A percentile compares a stretch with the other conserved stretches of the same genome.
These are phyloP conservation scores for Kuschelorhynchus macadamiae DNA, from an alignment of 2,888 invertebrate species.

Conservation along the genomic window DNA sequence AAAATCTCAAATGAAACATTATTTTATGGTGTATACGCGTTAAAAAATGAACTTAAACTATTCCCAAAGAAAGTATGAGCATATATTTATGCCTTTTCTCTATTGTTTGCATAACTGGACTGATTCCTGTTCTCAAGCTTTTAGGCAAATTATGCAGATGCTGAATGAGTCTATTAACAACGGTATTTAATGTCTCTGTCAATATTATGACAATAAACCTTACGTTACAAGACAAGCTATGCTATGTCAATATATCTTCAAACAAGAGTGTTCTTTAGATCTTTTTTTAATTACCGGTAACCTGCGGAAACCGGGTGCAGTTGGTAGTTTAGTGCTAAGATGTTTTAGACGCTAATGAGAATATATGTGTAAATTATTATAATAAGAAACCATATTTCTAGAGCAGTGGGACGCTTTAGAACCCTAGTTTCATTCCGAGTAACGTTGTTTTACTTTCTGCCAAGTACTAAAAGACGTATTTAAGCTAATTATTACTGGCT, in stretches of 20 bases:
- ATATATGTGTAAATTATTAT: no score
- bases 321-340: no score
- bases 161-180: constrained; percentile 40
- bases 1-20: no score
- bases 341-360: no score
- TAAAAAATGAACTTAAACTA: constrained; percentile 23
- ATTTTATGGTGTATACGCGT: not conserved
- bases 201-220: constrained; percentile 40
- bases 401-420: no score
- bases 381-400: no score
- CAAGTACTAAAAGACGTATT: no score
- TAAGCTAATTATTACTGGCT: no score
- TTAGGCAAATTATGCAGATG: constrained; percentile 43
- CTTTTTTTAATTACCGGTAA: not conserved
- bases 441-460: no score
- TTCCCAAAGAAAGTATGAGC: constrained; percentile 3
- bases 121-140: constrained; percentile 33
- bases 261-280: constrained; percentile 1
- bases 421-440: no score
- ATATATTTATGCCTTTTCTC: constrained; percentile 35
- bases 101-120: constrained; percentile 39
- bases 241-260: constrained; percentile 18
- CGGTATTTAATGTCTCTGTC: constrained; percentile 47
- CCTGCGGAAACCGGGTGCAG: no score
- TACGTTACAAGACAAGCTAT: constrained; percentile 16